Conservation (phyloP, 2,888 invertebrate species). For the Nineta flava region DNA sequence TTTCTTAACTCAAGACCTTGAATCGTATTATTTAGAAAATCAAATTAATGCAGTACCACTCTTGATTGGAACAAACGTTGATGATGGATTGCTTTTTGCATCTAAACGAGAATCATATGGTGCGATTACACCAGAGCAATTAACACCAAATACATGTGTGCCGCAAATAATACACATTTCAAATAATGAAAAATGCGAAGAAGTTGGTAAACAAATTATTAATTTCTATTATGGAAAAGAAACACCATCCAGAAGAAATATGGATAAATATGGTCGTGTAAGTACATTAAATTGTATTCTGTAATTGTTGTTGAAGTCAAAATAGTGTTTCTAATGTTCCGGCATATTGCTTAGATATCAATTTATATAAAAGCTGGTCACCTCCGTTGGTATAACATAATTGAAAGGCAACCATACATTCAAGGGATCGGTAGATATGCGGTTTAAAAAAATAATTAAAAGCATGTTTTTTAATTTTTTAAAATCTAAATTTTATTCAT, state of each 20-base stretch:
- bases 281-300: not conserved
- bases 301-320: no score
- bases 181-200: slow-evolving; percentile 16
- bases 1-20: slow-evolving; percentile 19
- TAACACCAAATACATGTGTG: not conserved
- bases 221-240: slow-evolving; percentile 19
- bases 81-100: slow-evolving; percentile 20
- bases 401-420: no score
- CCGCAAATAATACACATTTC: slow-evolving; percentile 7
- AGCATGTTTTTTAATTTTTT: no score
- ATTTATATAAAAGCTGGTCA: no score
- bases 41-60: slow-evolving; percentile 23
- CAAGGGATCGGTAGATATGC: no score
- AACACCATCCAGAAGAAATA: slow-evolving; percentile 14
- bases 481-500: no score
- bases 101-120: not conserved
- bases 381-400: no score
- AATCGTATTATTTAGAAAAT: slow-evolving; percentile 18
- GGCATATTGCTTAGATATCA: no score
- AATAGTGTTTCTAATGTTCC: no score
- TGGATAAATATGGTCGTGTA: slow-evolving; percentile 8
- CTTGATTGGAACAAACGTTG: slow-evolving; percentile 21
- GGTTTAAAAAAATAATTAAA: no score
- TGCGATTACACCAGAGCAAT: not conserved
- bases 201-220: slow-evolving; percentile 16